Percentiles rank a stretch among this genome's conserved stretches.
These are phyloP conservation scores for Rhea pennata DNA, from an alignment of 2,113 vertebrate genomes.

Conservation along the genomic window DNA sequence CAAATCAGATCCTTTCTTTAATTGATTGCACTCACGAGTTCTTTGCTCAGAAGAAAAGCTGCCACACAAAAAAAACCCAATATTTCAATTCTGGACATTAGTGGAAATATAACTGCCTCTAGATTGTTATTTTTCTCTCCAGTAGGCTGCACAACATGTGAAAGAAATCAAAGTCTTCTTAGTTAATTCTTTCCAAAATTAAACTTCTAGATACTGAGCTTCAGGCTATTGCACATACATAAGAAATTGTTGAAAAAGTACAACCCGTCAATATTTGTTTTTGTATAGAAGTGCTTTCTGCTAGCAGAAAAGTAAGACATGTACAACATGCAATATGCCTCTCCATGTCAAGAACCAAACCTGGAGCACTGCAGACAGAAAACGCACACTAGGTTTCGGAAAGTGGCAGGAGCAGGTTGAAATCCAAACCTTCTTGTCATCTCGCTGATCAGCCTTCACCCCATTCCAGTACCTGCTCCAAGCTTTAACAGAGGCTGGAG, in stretches of 20 bases:
- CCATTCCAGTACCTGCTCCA: neutral
- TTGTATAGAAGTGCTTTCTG: neutral
- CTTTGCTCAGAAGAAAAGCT: constrained; percentile 39
- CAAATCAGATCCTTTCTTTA: constrained; percentile 71
- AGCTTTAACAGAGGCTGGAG: neutral
- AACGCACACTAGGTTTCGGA: neutral
- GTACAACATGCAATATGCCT: rapidly evolving
- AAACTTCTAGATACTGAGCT: neutral
- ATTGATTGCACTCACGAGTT: constrained; percentile 69
- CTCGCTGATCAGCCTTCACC: neutral
- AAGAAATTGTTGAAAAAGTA: neutral
- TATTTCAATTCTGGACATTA: constrained; percentile 17
- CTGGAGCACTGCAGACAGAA: neutral
- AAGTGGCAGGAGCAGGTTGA: neutral
- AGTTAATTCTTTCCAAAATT: neutral
- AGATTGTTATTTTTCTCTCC: neutral
- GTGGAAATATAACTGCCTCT: neutral
- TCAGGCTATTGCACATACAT: neutral
- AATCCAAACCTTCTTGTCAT: neutral
- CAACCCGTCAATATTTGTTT: neutral
- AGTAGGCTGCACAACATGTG: neutral
- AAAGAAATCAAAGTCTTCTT: neutral
- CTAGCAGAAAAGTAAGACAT: neutral
- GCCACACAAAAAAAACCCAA: neutral
- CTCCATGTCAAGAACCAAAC: neutral